phyloP scores from a whole-genome alignment of 2,113 vertebrate species.

The Trichechus manatus region DNA sequence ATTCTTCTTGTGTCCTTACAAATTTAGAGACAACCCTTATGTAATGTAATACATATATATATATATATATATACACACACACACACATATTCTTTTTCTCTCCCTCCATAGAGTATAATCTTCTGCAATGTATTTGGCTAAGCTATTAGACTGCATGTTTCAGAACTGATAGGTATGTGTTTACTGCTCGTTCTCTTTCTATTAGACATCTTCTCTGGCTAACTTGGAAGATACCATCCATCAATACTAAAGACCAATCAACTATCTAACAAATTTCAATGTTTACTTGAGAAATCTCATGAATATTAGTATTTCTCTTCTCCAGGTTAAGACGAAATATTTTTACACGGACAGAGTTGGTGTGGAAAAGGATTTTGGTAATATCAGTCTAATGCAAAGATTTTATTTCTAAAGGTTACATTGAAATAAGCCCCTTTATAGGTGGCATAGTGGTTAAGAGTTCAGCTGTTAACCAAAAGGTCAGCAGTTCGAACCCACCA shows the following conservation, averaged over 20 bases:
- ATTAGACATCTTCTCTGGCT: slow-evolving; percentile 7
- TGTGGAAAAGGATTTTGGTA: not conserved
- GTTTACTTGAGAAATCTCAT: slow-evolving; percentile 31
- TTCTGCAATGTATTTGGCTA: not conserved
- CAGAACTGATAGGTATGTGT: not conserved
- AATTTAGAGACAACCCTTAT: not conserved
- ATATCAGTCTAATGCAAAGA: slow-evolving; percentile 22
- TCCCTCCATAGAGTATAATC: not conserved
- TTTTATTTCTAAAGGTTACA: not conserved
- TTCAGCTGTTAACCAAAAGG: too few species aligned
- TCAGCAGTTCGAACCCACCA: too few species aligned
- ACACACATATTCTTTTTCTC: not conserved
- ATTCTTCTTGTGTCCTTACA: not conserved
- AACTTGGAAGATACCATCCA: not conserved
- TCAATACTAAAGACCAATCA: not conserved
- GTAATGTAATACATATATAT: not conserved
- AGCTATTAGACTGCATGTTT: not conserved
- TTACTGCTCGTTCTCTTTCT: not conserved
- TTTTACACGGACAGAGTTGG: not conserved
- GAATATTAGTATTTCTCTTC: not conserved
- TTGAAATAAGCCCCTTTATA: slow-evolving; percentile 3
- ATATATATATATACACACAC: too few species aligned
- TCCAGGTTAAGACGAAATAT: not conserved
- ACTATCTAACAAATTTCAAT: not conserved
- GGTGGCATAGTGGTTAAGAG: too few species aligned